These are phyloP conservation scores for Orthochromis malagaraziensis DNA, from an alignment of 2,113 vertebrate species.

Conservation along the genomic window DNA sequence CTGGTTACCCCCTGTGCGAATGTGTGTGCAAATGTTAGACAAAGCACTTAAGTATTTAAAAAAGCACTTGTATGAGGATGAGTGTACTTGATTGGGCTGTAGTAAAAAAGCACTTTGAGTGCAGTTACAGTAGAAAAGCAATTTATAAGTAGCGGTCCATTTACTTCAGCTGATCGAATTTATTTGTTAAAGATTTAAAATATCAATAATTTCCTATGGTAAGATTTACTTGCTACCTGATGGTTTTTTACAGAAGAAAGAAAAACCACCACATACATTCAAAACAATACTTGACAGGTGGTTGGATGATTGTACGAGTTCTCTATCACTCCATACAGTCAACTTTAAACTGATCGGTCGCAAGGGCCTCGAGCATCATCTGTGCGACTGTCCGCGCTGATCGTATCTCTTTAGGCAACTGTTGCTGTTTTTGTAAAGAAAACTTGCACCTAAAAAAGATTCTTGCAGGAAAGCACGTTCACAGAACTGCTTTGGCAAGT, in stretches of 20 bases:
- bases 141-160: neutral
- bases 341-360: neutral
- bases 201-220: neutral
- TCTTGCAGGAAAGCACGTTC: neutral
- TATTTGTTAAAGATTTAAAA: neutral
- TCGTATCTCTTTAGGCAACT: neutral
- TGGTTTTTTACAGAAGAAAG: neutral
- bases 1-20: neutral
- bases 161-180: neutral
- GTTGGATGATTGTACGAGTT: neutral
- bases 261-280: neutral
- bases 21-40: neutral
- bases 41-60: neutral
- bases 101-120: accelerated
- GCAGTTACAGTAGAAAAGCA: neutral
- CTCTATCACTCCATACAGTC: neutral
- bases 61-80: neutral
- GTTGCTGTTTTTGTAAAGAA: neutral
- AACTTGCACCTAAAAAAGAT: neutral
- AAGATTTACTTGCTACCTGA: neutral
- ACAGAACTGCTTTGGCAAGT: neutral
- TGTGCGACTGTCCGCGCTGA: neutral
- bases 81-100: neutral
- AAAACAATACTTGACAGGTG: neutral
- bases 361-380: neutral